These are phyloP conservation scores for Natator depressus DNA, from an alignment of 2,113 vertebrate species.

Conservation along the genomic window DNA sequence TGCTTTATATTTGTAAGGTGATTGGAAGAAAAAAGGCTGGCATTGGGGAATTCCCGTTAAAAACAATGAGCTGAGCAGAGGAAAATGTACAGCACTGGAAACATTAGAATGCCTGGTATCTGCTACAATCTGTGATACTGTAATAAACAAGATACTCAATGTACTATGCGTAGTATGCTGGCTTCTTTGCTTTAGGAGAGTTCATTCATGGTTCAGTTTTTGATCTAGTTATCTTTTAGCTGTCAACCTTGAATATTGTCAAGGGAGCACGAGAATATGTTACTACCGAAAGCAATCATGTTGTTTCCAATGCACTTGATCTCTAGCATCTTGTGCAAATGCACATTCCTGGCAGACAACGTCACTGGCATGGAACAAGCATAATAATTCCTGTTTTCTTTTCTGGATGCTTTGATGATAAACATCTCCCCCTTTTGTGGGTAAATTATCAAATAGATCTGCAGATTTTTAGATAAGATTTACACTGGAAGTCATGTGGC, in stretches of 20 bases:
- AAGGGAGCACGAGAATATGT: neutral
- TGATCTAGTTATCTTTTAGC: conserved; percentile 23
- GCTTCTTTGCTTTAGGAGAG: conserved; percentile 18
- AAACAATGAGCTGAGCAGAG: neutral
- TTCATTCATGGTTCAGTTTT: conserved; percentile 30
- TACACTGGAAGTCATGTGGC: neutral
- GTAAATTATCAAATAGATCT: neutral
- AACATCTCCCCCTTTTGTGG: neutral
- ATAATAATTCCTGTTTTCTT: neutral
- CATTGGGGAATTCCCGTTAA: neutral
- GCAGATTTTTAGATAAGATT: neutral
- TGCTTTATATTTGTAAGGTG: neutral
- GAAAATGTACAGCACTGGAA: neutral
- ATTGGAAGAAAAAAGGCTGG: neutral
- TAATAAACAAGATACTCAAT: neutral
- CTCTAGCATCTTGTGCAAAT: conserved; percentile 33
- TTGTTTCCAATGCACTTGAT: conserved; percentile 28
- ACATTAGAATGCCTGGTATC: neutral
- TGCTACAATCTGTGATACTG: neutral
- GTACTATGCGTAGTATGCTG: neutral
- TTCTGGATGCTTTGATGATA: neutral
- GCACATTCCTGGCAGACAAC: conserved; percentile 24
- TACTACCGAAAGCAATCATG: conserved; percentile 3
- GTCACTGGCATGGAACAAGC: neutral
- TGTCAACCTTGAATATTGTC: conserved; percentile 5